These are phyloP conservation scores for Balaeniceps rex DNA, from an alignment of 2,113 vertebrate species.

Conservation along the genomic window DNA sequence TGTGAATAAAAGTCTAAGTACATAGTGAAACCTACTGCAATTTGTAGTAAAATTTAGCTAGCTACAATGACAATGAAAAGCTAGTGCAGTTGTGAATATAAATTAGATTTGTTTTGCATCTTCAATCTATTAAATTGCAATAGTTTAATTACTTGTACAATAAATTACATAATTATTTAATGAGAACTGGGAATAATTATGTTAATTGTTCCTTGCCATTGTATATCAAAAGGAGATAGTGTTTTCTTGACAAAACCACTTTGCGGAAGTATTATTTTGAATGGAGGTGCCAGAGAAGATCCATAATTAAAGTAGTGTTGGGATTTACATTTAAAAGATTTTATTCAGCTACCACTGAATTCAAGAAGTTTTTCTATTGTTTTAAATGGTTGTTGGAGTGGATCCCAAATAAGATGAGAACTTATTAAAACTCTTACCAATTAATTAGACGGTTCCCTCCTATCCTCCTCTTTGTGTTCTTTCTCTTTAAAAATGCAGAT, in stretches of 20 bases:
- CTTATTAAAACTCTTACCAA: not conserved
- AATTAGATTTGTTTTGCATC: not conserved
- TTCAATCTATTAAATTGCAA: constrained; percentile 4
- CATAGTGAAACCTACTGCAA: not conserved
- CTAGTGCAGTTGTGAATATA: not conserved
- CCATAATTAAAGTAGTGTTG: not conserved
- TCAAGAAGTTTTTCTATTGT: not conserved
- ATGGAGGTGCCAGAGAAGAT: not conserved
- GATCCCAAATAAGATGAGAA: not conserved
- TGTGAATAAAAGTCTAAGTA: not conserved
- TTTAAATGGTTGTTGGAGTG: not conserved
- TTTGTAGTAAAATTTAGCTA: not conserved
- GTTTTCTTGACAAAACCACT: constrained; percentile 8
- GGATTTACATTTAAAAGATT: not conserved
- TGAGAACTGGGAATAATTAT: constrained; percentile 22
- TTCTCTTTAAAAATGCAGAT: not conserved
- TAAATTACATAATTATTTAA: constrained; percentile 22
- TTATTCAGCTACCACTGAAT: not conserved
- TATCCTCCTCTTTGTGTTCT: not conserved
- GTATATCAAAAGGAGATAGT: not conserved
- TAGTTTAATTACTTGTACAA: constrained; percentile 44
- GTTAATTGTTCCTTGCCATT: constrained; percentile 2
- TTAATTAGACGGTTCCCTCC: not conserved
- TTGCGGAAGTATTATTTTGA: not conserved
- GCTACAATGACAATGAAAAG: not conserved